These are phyloP conservation scores for Bombus superbus DNA, from an alignment of 1,140 invertebrate species.

Conservation along the genomic window DNA sequence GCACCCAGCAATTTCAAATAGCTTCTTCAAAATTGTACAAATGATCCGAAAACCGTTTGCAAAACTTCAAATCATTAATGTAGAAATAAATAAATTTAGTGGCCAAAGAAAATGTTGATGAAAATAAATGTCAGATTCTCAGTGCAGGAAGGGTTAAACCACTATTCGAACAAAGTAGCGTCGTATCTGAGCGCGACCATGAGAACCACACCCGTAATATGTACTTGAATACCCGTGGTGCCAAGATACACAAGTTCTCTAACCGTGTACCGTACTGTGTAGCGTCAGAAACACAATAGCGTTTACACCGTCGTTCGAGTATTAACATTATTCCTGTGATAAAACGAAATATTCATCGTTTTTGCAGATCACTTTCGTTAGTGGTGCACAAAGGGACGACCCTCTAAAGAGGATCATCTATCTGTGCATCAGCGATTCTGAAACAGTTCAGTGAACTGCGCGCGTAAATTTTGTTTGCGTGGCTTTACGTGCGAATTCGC, in stretches of 20 bases:
- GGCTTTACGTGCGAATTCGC: slow-evolving; percentile 6
- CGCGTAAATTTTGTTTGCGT: slow-evolving; percentile 4
- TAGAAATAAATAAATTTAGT: neutral
- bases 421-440: neutral
- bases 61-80: neutral
- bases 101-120: neutral
- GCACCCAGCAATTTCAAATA: neutral
- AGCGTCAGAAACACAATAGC: slow-evolving; percentile 34
- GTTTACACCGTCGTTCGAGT: slow-evolving; percentile 20
- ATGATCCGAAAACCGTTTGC: neutral
- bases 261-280: slow-evolving; percentile 1
- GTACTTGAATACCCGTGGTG: slow-evolving; percentile 35
- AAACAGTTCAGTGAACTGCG: neutral
- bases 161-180: slow-evolving; percentile 11
- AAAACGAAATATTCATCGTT: slow-evolving; percentile 12
- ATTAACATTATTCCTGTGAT: neutral
- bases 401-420: neutral
- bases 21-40: neutral
- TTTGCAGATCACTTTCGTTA: neutral
- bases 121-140: neutral
- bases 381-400: neutral
- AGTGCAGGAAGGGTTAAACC: slow-evolving; percentile 19
- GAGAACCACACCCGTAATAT: slow-evolving; percentile 47
- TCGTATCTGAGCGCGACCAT: slow-evolving; percentile 19
- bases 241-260: slow-evolving; percentile 19